Evolutionary conservation across 2,113 vertebrate species (phyloP).

Genomic region (Geococcyx californianus): DNA sequence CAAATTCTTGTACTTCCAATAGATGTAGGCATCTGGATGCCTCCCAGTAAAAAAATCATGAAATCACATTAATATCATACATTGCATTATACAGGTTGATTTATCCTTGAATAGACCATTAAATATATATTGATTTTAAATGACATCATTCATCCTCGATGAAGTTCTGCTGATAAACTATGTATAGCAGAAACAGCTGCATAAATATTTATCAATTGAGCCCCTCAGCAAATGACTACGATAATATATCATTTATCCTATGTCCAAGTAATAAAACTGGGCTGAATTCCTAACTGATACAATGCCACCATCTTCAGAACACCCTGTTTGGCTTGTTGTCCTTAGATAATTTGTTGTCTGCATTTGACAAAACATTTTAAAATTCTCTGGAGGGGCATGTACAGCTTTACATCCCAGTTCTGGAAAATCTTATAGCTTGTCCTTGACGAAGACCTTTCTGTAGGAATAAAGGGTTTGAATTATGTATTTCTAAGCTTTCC

Average conservation of each 20-base stretch:
- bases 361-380: neutral
- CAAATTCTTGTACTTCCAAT: neutral
- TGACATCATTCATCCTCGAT: neutral
- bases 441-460: neutral
- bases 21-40: neutral
- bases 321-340: neutral
- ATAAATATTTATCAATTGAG: conserved; percentile 35
- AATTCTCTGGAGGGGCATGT: neutral
- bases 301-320: neutral
- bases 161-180: conserved; percentile 17
- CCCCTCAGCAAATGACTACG: neutral
- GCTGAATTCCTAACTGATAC: neutral
- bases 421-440: neutral
- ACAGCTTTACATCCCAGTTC: neutral
- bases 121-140: conserved; percentile 14
- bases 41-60: neutral
- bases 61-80: neutral
- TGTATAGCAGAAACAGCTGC: neutral
- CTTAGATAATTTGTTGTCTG: neutral
- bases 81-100: neutral
- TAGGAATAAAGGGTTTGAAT: neutral
- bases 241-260: neutral
- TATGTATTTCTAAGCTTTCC: neutral
- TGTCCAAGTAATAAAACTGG: neutral
- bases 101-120: neutral